These are phyloP conservation scores for Pseudocheirus occidentalis DNA, from an alignment of 2,797 vertebrate species.

Conservation along the genomic window DNA sequence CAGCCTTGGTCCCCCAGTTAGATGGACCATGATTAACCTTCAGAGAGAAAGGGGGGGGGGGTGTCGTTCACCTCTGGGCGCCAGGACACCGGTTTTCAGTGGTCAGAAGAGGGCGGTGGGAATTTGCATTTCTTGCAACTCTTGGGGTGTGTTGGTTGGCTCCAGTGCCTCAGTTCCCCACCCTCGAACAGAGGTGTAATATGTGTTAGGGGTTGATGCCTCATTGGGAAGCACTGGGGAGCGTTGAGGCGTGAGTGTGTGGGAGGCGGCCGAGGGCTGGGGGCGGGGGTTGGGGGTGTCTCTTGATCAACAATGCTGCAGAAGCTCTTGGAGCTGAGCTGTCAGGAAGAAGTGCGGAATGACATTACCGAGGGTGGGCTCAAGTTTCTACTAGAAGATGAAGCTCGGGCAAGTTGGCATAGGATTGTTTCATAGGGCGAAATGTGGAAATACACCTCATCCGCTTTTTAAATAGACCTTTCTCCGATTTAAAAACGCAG, in stretches of 20 bases:
- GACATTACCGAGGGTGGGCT: not conserved
- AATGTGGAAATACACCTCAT: conserved; percentile 47
- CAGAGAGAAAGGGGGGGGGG: not conserved
- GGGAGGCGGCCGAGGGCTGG: not conserved
- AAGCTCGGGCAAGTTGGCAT: conserved; percentile 69
- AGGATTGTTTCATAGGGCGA: conserved; percentile 54
- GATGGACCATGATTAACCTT: conserved; percentile 5
- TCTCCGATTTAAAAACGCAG: not conserved
- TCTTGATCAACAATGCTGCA: conserved; percentile 32
- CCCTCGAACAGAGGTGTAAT: not conserved
- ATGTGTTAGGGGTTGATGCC: too few relatives aligned
- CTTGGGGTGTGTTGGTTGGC: not conserved
- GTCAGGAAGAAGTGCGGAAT: not conserved
- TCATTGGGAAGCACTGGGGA: not conserved
- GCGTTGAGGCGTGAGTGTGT: not conserved
- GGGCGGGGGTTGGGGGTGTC: not conserved
- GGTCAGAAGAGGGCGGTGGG: not conserved
- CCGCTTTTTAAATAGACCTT: conserved; percentile 25
- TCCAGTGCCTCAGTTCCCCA: conserved; percentile 61
- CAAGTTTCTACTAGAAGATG: conserved; percentile 60
- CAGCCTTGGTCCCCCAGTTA: not conserved
- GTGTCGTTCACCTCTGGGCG: not conserved
- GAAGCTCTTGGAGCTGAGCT: conserved; percentile 32
- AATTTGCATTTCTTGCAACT: not conserved
- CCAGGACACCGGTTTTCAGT: not conserved